Evolutionary conservation across 2,888 invertebrate species (phyloP), one percentile per base, ranked within the genome.

Genomic region (Campaea margaritaria): DNA sequence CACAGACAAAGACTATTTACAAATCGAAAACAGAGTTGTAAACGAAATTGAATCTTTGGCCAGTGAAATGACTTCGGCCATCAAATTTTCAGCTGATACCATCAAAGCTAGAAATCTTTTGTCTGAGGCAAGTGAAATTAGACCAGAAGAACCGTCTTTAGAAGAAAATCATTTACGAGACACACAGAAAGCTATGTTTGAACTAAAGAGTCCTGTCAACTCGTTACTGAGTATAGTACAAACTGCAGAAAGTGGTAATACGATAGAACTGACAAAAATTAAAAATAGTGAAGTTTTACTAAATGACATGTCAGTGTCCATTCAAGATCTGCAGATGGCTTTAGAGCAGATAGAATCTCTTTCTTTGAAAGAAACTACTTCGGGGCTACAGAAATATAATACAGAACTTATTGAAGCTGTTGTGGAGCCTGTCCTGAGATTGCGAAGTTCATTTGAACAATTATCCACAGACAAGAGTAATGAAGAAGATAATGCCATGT

Each of bases 401-500:
- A 93, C 94, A 58, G 93, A 94, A 56, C 91, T 95, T 34, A 91
- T 95, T 55, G 95, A 95, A 74, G 93, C 93, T 52, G 93, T 95
- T 0, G 93, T 94, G 69, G 93, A 94, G 13, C 94, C 95, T 0
- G 87, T 95, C n/a, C 86, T 94, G 54, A 94, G 95, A 76, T 80
- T 96, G 7, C 91, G 94, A 63, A 93, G 89, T 73, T 93, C 93
- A 0, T 85, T 95, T 65, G 94, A 95, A 72, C 76, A 82, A 65
- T 63, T 92, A 12, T 86, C 89, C 2, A 72, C 62, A 3, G 85
- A 87, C 64, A 75, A 76, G 3, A 81, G 72, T 65, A 76, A 60
- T 9, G 80, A 79, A 63, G 81, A 81, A 61, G 80, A 87, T 47
- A 74, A 79, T 64, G 38, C 59, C 11, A 72, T 83, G 3, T 74